phyloP scores from a whole-genome alignment of 2,113 vertebrate species.

The Heloderma charlesbogerti region DNA sequence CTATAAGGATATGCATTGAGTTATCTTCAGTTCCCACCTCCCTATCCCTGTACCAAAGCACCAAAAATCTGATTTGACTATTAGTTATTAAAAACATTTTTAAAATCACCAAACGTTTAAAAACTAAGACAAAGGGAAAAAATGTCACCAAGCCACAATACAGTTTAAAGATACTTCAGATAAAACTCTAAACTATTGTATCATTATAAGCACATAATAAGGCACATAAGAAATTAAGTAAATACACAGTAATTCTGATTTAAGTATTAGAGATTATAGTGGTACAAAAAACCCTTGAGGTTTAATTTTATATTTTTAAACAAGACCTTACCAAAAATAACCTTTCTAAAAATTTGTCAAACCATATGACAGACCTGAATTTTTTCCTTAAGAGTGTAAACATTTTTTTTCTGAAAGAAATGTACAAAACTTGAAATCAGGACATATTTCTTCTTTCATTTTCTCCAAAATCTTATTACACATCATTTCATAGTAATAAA shows the following conservation, averaged over 20 bases:
- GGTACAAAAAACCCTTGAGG: conserved; percentile 84
- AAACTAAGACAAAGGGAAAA: conserved; percentile 65
- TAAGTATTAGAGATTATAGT: conserved; percentile 82
- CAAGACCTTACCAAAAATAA: conserved; percentile 87
- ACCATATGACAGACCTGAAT: conserved; percentile 85
- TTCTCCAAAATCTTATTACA: conserved; percentile 61
- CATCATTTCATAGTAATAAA: conserved; percentile 55
- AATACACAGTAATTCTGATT: conserved; percentile 84
- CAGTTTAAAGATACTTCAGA: conserved; percentile 79
- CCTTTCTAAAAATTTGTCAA: conserved; percentile 85
- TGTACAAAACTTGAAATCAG: conserved; percentile 69
- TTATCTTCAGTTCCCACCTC: conserved; percentile 36
- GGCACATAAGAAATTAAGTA: conserved; percentile 89
- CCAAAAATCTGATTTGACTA: conserved; percentile 73
- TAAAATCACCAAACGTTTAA: conserved; percentile 76
- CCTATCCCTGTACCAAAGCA: conserved; percentile 70
- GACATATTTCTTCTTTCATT: conserved; percentile 67
- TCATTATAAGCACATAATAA: conserved; percentile 86
- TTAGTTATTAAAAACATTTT: conserved; percentile 72
- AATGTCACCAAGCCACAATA: conserved; percentile 79
- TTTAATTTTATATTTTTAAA: conserved; percentile 79
- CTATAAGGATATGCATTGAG: conserved; percentile 34
- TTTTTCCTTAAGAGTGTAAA: conserved; percentile 84
- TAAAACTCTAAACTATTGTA: conserved; percentile 80
- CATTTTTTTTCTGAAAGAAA: conserved; percentile 74